Percentiles rank a stretch among this genome's conserved stretches.
phyloP scores from a whole-genome alignment of 2,113 vertebrate species.

The Hippocampus comes region DNA sequence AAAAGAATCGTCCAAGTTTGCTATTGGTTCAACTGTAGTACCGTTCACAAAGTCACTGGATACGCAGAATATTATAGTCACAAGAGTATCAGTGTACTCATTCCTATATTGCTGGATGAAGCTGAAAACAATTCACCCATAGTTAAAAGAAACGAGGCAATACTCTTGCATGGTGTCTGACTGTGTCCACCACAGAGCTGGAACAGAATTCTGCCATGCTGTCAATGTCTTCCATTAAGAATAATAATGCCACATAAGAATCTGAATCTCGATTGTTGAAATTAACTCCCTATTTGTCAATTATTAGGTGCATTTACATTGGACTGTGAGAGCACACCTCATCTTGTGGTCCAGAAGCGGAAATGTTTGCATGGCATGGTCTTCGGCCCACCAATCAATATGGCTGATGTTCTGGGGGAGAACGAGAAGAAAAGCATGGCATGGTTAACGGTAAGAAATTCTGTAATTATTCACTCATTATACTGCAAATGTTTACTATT shows the following conservation, averaged over 20 bases:
- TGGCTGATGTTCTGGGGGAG: neutral
- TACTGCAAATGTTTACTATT: neutral
- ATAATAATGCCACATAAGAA: neutral
- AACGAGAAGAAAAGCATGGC: neutral
- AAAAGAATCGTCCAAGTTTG: neutral
- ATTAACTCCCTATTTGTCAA: neutral
- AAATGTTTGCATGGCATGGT: neutral
- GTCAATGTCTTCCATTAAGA: neutral
- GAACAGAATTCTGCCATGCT: constrained; percentile 67
- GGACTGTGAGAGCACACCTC: neutral
- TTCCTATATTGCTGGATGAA: constrained; percentile 22
- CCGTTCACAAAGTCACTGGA: neutral
- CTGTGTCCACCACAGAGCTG: constrained; percentile 58
- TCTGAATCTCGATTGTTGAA: constrained; percentile 2
- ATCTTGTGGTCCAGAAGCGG: neutral
- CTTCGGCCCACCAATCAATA: neutral
- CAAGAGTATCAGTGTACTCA: constrained; percentile 36
- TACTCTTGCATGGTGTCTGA: constrained; percentile 69
- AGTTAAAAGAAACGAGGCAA: constrained; percentile 27
- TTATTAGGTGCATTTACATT: neutral
- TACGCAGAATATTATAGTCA: neutral
- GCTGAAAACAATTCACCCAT: neutral
- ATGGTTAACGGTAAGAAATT: neutral
- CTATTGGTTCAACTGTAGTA: neutral
- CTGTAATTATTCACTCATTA: neutral